These are phyloP conservation scores for Scomber japonicus DNA, from an alignment of 2,113 vertebrate genomes.

Conservation along the genomic window DNA sequence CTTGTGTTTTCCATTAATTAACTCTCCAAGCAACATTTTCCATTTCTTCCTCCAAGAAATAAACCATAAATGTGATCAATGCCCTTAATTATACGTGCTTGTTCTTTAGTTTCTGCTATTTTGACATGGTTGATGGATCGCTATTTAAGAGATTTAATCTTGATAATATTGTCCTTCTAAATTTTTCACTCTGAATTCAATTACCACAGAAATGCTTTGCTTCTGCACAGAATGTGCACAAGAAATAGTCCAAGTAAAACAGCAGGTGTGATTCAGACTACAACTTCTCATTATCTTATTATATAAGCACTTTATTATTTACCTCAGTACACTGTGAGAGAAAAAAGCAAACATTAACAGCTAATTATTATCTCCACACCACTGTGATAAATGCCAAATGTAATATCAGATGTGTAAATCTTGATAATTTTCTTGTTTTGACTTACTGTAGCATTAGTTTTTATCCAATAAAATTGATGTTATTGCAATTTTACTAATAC, in stretches of 20 bases:
- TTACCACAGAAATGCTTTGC: neutral
- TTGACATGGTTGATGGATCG: slow-evolving; percentile 1
- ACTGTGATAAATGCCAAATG: neutral
- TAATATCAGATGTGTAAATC: too few species aligned
- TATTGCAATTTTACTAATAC: too few species aligned
- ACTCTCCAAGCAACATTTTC: slow-evolving; percentile 31
- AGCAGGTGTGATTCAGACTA: neutral
- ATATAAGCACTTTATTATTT: neutral
- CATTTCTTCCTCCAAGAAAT: slow-evolving; percentile 44
- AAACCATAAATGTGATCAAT: slow-evolving; percentile 53
- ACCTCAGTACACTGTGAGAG: too few species aligned
- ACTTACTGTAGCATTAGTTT: too few species aligned
- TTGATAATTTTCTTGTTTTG: too few species aligned
- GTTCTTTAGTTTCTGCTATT: slow-evolving; percentile 9
- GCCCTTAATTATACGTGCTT: slow-evolving; percentile 31
- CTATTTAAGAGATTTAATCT: slow-evolving; percentile 12
- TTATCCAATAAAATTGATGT: too few species aligned
- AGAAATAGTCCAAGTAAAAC: neutral
- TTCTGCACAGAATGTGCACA: neutral
- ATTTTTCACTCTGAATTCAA: slow-evolving; percentile 12
- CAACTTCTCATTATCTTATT: neutral
- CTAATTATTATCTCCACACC: neutral
- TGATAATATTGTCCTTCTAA: slow-evolving; percentile 21
- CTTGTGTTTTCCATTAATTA: slow-evolving; percentile 44
- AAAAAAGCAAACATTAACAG: neutral